Evolutionary conservation across 2,888 invertebrate genomes (phyloP).

Genomic region (Adela reaumurella): DNA sequence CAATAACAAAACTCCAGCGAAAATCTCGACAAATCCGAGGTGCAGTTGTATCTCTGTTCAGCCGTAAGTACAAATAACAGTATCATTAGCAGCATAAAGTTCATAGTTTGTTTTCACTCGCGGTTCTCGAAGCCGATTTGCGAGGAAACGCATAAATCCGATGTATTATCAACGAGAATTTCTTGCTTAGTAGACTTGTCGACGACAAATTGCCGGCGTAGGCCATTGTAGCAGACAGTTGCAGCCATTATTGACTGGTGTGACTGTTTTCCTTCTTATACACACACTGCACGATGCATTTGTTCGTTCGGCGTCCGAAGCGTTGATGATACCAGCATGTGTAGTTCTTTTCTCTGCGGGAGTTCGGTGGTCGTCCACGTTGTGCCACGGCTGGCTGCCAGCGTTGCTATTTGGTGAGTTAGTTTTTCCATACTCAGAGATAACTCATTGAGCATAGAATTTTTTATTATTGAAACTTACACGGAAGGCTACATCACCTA

Average conservation of each 20-base stretch:
- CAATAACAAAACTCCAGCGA: slow-evolving; percentile 17
- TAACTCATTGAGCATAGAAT: no score
- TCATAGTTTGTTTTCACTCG: slow-evolving; percentile 10
- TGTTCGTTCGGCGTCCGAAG: slow-evolving; percentile 5
- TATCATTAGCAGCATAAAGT: slow-evolving; percentile 16
- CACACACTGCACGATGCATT: slow-evolving; percentile 9
- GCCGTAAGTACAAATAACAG: slow-evolving; percentile 16
- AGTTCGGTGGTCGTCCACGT: background rate
- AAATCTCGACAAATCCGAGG: slow-evolving; percentile 15
- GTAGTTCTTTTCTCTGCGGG: background rate
- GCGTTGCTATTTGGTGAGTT: no score
- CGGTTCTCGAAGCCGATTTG: slow-evolving; percentile 3
- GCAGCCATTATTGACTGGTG: slow-evolving; percentile 14
- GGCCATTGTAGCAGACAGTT: slow-evolving; percentile 8
- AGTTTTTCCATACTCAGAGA: no score
- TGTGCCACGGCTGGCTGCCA: no score
- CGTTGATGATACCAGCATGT: slow-evolving; percentile 8
- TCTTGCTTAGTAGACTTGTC: slow-evolving; percentile 4
- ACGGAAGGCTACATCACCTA: no score
- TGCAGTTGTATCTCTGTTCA: slow-evolving; percentile 9
- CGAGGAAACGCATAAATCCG: slow-evolving; percentile 7
- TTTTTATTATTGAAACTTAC: no score
- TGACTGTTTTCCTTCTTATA: background rate
- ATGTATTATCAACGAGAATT: background rate
- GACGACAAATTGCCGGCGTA: slow-evolving; percentile 7